Base-by-base conservation (phyloP, 23 tunicate genomes). In the Trididemnum miniatum region DNA sequence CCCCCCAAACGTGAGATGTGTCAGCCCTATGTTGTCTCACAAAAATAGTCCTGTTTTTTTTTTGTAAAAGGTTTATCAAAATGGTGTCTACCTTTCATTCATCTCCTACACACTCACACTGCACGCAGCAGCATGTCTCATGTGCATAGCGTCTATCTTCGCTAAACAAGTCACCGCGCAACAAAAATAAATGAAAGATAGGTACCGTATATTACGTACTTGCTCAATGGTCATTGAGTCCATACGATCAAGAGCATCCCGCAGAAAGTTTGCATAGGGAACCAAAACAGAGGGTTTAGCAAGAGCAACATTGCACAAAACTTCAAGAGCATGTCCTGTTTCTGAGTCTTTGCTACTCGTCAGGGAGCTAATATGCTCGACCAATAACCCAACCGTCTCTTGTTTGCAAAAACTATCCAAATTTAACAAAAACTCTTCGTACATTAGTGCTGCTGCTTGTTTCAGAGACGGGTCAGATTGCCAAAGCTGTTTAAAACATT, bases 221-320 rank as follows among this genome's bases (percentile, higher is more conserved):
- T 88, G 98, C 9, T 75, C 29, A 0, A 83, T 65, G 18, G 82
- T 79, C 93, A 93, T 83, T 24, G 40, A 20, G 5, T 88, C 98
- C 89, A 93, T 75, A 64, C 78, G 88, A 50, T 88, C 86, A 39
- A 85, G 62, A 0, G 92, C 77, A 40, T 84, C 93, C 2, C 83
- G 63, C 2, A 93, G 29, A 50, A 78, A 80, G 38, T 79, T 72
- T 20, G 81, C 74, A 71, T 83, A 88, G 1, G 93, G 79, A 25
- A 34, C 35, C 51, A 93, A 40, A 15, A 88, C 72, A 33, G 76
- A 71, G 0, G 78, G 65, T 28, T 79, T 78, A 30, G 40, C 26
- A 9, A 35, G 39, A 0, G 89, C 89, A 22, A 93, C 65, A 1
- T 31, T 34, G 36, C 71, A 65, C 77, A 93, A 40, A 0, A 81